These are phyloP conservation scores for Thamnaconus septentrionalis DNA, from an alignment of 2,113 vertebrate species.

Conservation along the genomic window DNA sequence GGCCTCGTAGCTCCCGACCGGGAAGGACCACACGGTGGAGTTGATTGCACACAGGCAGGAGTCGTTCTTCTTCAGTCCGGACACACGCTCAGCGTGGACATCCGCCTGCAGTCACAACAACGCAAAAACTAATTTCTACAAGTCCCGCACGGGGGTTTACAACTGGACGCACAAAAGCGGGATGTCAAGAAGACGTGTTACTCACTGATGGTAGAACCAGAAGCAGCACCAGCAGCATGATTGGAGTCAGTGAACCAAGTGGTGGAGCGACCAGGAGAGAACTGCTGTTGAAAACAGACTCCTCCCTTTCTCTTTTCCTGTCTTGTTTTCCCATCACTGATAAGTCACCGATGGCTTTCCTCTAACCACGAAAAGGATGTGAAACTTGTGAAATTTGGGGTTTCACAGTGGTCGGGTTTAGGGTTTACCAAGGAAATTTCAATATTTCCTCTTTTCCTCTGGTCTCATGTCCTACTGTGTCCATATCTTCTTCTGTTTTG, in stretches of 20 bases:
- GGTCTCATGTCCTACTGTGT: too few relatives aligned
- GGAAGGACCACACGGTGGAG: constrained; percentile 63
- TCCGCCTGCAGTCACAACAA: constrained; percentile 43
- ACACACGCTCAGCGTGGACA: constrained; percentile 30
- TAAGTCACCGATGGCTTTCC: too few relatives aligned
- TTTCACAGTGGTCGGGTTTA: too few relatives aligned
- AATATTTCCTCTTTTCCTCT: neutral
- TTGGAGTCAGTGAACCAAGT: neutral
- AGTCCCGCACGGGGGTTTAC: neutral
- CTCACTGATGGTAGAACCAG: constrained; percentile 62
- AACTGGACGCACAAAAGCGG: neutral
- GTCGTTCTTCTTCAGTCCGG: constrained; percentile 21
- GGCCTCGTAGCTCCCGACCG: constrained; percentile 44
- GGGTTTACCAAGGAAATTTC: neutral
- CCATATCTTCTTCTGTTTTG: neutral
- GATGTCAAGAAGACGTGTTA: constrained; percentile 2
- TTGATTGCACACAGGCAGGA: constrained; percentile 62
- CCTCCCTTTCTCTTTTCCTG: too few relatives aligned
- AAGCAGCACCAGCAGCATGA: constrained; percentile 44
- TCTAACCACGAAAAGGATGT: too few relatives aligned
- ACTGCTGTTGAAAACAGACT: neutral
- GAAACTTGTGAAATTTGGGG: too few relatives aligned
- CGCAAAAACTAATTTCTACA: neutral
- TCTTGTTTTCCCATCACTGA: too few relatives aligned
- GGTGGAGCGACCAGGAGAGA: neutral